Percentiles rank a stretch among this genome's conserved stretches.
Conservation (phyloP, 2,797 vertebrate species). For the Onychomys torridus region DNA sequence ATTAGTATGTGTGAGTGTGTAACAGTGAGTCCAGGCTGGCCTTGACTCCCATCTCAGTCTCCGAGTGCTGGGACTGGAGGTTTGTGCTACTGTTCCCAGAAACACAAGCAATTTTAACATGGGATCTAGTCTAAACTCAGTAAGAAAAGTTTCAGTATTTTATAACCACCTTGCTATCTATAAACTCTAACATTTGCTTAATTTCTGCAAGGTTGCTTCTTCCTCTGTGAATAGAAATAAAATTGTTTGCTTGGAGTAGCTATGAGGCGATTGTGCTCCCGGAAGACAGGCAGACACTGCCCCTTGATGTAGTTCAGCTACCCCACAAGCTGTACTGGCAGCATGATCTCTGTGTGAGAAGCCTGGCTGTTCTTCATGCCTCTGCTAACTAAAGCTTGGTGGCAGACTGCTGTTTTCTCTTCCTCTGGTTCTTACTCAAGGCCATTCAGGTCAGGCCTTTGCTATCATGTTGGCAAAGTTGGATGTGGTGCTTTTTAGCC, state of each 20-base stretch:
- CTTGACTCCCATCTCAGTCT: neutral
- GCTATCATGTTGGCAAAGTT: neutral
- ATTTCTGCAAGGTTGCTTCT: slow-evolving; percentile 47
- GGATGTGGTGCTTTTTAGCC: neutral
- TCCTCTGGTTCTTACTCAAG: neutral
- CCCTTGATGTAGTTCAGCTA: neutral
- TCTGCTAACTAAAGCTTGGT: neutral
- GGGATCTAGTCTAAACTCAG: neutral
- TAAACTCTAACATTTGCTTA: neutral
- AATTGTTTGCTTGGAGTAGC: neutral
- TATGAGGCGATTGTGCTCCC: neutral
- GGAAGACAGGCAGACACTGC: neutral
- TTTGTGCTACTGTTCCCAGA: neutral
- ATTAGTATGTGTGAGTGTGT: neutral
- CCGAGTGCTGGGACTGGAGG: neutral
- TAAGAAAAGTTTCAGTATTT: neutral
- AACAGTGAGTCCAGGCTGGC: neutral
- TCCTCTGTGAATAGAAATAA: neutral
- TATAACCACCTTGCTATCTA: neutral
- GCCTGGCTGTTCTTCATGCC: too few species aligned
- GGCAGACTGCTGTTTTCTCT: neutral
- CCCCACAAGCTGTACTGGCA: neutral
- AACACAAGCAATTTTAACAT: neutral
- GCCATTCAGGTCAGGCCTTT: neutral
- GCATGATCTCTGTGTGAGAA: accelerated